Evolutionary conservation across 1,140 invertebrate species (phyloP).

Genomic region (Drosophila erecta): DNA sequence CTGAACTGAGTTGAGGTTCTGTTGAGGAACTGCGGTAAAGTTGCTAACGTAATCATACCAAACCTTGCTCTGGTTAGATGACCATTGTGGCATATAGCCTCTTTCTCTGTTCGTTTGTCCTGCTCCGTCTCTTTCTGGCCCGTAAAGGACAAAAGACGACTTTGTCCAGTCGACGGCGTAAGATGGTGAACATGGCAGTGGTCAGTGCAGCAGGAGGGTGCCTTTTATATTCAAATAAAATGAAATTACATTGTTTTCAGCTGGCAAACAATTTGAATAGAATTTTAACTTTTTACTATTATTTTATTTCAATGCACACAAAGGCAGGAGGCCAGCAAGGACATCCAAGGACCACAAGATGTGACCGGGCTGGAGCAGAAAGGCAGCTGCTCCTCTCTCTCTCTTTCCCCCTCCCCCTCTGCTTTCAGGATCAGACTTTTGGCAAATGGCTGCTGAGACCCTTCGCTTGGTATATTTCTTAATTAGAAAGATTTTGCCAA

Average conservation of each 20-base stretch:
- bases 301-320: slow-evolving; percentile 82
- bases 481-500: slow-evolving; percentile 79
- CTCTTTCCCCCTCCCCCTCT: background rate
- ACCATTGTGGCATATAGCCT: slow-evolving; percentile 33
- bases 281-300: slow-evolving; percentile 84
- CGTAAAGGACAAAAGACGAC: slow-evolving; percentile 71
- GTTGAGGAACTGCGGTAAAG: slow-evolving; percentile 81
- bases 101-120: slow-evolving; percentile 19
- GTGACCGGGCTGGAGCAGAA: slow-evolving; percentile 13
- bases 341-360: slow-evolving; percentile 57
- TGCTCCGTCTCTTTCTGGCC: slow-evolving; percentile 22
- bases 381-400: slow-evolving; percentile 44
- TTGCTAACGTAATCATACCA: slow-evolving; percentile 80
- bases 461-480: slow-evolving; percentile 69
- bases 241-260: slow-evolving; percentile 84
- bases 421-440: slow-evolving; percentile 4
- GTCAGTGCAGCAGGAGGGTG: slow-evolving; percentile 41
- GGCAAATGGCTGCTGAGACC: slow-evolving; percentile 55
- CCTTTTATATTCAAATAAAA: slow-evolving; percentile 84
- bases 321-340: slow-evolving; percentile 48
- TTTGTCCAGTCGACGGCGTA: slow-evolving; percentile 73
- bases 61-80: slow-evolving; percentile 69
- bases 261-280: slow-evolving; percentile 84
- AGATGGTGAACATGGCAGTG: slow-evolving; percentile 67
- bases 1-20: slow-evolving; percentile 75